Percentiles rank a stretch among this genome's conserved stretches.
Conservation (phyloP, 1,140 invertebrate genomes). For the Drosophila kohkoa region DNA sequence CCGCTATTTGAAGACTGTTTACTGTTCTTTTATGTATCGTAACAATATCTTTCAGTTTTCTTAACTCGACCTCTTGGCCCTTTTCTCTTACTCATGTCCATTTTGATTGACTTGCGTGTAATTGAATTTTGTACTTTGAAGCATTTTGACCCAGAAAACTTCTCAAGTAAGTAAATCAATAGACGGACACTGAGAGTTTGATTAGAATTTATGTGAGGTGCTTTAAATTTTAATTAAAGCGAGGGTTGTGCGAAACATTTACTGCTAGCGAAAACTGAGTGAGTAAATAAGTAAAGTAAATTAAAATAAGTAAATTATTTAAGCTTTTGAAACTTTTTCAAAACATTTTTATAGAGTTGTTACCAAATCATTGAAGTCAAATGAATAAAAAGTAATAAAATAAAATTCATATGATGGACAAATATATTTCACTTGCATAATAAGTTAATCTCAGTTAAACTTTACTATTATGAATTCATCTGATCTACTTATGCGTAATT, state of each 20-base stretch:
- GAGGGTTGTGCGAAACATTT: slow-evolving; percentile 1
- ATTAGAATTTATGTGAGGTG: slow-evolving; percentile 61
- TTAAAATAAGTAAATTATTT: too few species aligned
- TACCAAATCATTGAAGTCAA: too few species aligned
- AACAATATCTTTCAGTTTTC: neutral
- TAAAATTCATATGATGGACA: too few species aligned
- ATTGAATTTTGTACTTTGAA: slow-evolving; percentile 62
- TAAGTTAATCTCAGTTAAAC: too few species aligned
- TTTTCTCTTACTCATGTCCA: slow-evolving; percentile 4
- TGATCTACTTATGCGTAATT: too few species aligned
- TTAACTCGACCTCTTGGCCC: neutral
- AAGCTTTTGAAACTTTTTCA: too few species aligned
- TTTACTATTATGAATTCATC: too few species aligned
- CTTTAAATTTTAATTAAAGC: slow-evolving; percentile 64
- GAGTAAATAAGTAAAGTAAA: too few species aligned
- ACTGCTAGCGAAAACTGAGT: too few species aligned
- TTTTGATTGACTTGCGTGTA: slow-evolving; percentile 57
- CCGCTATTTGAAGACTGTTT: neutral
- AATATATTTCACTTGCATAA: too few species aligned
- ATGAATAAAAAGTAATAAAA: too few species aligned
- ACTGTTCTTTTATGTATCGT: neutral
- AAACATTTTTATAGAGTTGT: too few species aligned
- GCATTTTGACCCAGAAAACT: slow-evolving; percentile 46
- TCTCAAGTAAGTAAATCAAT: slow-evolving; percentile 51
- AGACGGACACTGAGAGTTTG: slow-evolving; percentile 37